These are phyloP conservation scores for Scaptomyza reducta DNA, from an alignment of 2,888 invertebrate genomes.

Conservation along the genomic window DNA sequence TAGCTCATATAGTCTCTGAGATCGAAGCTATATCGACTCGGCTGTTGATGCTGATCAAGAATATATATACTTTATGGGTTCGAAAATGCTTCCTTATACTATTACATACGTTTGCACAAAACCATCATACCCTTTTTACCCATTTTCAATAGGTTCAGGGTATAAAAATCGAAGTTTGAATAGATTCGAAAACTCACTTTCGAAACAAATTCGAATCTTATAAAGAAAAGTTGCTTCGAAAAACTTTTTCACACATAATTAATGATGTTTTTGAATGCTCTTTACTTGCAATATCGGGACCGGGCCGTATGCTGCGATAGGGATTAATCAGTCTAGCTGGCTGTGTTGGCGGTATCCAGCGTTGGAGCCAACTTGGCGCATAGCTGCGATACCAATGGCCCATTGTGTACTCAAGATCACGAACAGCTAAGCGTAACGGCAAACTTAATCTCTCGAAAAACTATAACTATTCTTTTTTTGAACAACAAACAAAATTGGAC, in stretches of 20 bases:
- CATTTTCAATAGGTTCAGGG: too few relatives aligned
- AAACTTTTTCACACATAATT: not conserved
- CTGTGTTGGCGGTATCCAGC: constrained; percentile 74
- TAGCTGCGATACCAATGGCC: constrained; percentile 78
- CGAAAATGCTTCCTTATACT: too few relatives aligned
- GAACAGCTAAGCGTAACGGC: constrained; percentile 50
- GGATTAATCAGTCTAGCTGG: constrained; percentile 72
- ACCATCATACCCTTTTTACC: too few relatives aligned
- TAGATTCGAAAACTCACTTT: not conserved
- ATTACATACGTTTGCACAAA: too few relatives aligned
- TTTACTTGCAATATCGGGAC: constrained; percentile 73
- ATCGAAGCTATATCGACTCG: too few relatives aligned
- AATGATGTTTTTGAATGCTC: not conserved
- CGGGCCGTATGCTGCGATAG: constrained; percentile 75
- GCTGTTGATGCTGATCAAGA: too few relatives aligned
- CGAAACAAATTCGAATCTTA: not conserved
- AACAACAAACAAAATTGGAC: not conserved
- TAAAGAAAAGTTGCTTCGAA: too few relatives aligned
- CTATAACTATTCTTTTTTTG: constrained; percentile 12
- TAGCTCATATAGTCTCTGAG: too few relatives aligned
- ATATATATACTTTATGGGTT: too few relatives aligned
- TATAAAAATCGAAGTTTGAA: constrained; percentile 24
- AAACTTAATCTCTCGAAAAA: constrained; percentile 32
- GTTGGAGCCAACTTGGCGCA: constrained; percentile 80
- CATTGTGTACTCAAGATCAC: constrained; percentile 50